phyloP scores from a whole-genome alignment of 2,888 invertebrate genomes.

The Tetragonula carbonaria region DNA sequence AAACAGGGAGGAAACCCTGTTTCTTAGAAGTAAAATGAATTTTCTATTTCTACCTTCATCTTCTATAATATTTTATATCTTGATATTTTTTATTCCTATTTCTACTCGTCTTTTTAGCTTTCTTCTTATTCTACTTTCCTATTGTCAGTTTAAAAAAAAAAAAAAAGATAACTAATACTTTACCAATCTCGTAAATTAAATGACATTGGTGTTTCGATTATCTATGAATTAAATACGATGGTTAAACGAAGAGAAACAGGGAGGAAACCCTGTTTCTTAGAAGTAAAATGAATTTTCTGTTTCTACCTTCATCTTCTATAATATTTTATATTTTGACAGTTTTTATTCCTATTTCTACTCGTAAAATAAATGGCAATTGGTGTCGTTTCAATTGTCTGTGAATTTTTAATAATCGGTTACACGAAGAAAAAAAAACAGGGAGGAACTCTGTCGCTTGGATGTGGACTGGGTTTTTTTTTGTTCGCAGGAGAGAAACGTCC shows the following conservation, averaged over 20 bases:
- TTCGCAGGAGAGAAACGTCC: constrained; percentile 30
- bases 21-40: background rate
- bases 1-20: background rate
- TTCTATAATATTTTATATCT: too few species aligned
- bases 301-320: too few species aligned
- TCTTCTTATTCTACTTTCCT: background rate
- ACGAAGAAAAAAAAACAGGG: too few species aligned
- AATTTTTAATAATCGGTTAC: too few species aligned
- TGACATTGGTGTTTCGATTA: background rate
- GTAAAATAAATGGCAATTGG: background rate
- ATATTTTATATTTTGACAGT: too few species aligned
- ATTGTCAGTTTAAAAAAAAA: background rate
- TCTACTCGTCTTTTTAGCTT: background rate
- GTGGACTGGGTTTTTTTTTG: constrained; percentile 19
- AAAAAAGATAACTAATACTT: background rate
- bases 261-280: background rate
- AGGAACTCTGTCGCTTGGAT: background rate
- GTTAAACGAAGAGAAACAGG: background rate
- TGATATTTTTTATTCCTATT: too few species aligned
- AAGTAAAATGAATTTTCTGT: constrained; percentile 11
- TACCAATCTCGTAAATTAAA: background rate
- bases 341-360: too few species aligned
- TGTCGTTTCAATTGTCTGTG: background rate
- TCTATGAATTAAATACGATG: background rate
- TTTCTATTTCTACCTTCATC: background rate